phyloP scores from a whole-genome alignment of 2,888 invertebrate genomes.

The Acronicta psi region DNA sequence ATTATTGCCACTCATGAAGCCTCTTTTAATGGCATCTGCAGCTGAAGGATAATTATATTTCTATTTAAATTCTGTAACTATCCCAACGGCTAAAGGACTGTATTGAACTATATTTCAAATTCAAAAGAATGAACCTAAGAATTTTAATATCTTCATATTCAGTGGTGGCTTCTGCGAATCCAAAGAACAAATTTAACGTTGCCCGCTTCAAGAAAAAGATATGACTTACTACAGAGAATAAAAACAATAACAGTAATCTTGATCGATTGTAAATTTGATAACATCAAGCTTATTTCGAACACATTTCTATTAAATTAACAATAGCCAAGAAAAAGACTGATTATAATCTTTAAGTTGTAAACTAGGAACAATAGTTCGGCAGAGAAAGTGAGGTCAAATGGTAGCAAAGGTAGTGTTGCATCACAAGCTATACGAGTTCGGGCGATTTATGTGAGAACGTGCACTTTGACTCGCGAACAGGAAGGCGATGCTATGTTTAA shows the following conservation, averaged over 20 bases:
- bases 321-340: constrained; percentile 23
- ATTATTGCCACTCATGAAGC: too few relatives aligned
- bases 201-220: neutral
- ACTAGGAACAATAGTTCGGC: constrained; percentile 48
- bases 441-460: constrained; percentile 51
- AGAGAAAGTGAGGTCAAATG: constrained; percentile 56
- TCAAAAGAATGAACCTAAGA: too few relatives aligned
- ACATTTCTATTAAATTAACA: constrained; percentile 4
- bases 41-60: too few relatives aligned
- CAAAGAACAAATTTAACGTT: too few relatives aligned
- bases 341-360: constrained; percentile 28
- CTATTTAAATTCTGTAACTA: too few relatives aligned
- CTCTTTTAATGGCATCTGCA: too few relatives aligned
- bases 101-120: too few relatives aligned
- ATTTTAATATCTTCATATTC: too few relatives aligned
- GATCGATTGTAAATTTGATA: neutral
- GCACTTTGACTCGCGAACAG: constrained; percentile 54
- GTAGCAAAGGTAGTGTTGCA: constrained; percentile 60
- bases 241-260: neutral
- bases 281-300: neutral
- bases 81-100: too few relatives aligned
- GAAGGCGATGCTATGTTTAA: constrained; percentile 33
- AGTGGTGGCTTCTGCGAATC: too few relatives aligned
- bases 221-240: neutral
- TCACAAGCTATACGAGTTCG: constrained; percentile 50